A percentile compares a stretch with the other conserved stretches of the same genome.
phyloP scores from a whole-genome alignment of 2,888 invertebrate species.

The Lomographa bimaculata region DNA sequence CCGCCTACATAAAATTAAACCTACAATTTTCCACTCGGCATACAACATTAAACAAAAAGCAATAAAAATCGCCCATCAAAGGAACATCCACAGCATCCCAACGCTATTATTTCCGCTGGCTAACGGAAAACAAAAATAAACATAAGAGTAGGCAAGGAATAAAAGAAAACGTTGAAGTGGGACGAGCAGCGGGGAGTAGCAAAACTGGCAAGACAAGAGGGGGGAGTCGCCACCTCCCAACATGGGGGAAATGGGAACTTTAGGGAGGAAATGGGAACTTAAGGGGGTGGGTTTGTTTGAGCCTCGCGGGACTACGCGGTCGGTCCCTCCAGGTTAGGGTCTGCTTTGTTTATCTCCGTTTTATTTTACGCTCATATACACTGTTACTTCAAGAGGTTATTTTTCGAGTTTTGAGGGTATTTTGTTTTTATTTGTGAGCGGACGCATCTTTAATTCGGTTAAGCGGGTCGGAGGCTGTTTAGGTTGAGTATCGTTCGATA shows the following conservation, averaged over 20 bases:
- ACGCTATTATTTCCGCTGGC: conserved; percentile 75
- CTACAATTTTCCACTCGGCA: conserved; percentile 20
- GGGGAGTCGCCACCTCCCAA: conserved; percentile 30
- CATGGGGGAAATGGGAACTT: conserved; percentile 13
- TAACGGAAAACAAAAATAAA: conserved; percentile 82
- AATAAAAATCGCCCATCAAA: conserved; percentile 27
- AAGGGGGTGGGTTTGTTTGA: conserved; percentile 41
- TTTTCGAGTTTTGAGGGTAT: conserved; percentile 31
- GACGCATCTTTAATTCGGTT: conserved; percentile 23
- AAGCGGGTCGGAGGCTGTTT: background rate
- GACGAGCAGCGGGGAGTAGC: conserved; percentile 66
- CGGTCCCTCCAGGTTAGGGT: conserved; percentile 52
- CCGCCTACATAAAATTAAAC: conserved; percentile 3
- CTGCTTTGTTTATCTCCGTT: conserved; percentile 70
- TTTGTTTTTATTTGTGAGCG: conserved; percentile 27
- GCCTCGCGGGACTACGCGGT: conserved; percentile 49
- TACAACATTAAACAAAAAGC: conserved; percentile 29
- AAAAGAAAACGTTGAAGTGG: conserved; percentile 79
- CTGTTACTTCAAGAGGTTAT: conserved; percentile 38
- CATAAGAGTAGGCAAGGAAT: conserved; percentile 76
- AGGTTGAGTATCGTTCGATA: background rate
- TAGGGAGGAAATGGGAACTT: background rate
- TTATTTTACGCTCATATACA: conserved; percentile 59
- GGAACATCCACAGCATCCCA: conserved; percentile 54
- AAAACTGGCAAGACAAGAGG: conserved; percentile 41